Evolutionary conservation across 2,888 invertebrate species (phyloP).

Genomic region (Cephus pulcher): DNA sequence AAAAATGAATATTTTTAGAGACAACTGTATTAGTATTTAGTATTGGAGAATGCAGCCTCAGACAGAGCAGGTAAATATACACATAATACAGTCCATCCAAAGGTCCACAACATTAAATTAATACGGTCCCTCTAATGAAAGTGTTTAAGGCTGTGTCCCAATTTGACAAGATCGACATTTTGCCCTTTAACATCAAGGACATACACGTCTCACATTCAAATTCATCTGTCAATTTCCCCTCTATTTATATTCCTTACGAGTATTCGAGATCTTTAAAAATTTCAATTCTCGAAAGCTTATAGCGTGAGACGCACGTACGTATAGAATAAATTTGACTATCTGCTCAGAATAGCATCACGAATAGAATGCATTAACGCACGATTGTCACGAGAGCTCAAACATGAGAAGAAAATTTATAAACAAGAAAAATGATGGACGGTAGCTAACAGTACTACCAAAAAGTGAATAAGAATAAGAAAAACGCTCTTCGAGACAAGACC

Average conservation of each 20-base stretch:
- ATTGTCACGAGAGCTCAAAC: background rate
- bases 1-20: slow-evolving; percentile 29
- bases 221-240: background rate
- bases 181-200: background rate
- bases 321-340: background rate
- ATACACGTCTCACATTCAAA: background rate
- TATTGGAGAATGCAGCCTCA: slow-evolving; percentile 44
- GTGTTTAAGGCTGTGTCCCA: slow-evolving; percentile 39
- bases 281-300: background rate
- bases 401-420: background rate
- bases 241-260: background rate
- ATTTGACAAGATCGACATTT: slow-evolving; percentile 13
- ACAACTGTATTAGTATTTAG: slow-evolving; percentile 46
- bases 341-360: background rate
- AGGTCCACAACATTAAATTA: slow-evolving; percentile 46
- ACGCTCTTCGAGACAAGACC: background rate
- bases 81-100: slow-evolving; percentile 42
- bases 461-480: background rate
- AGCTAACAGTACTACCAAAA: background rate
- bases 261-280: background rate
- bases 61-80: slow-evolving; percentile 43
- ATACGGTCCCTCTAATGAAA: slow-evolving; percentile 40
- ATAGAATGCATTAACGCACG: background rate
- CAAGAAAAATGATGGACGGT: background rate
- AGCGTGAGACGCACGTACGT: background rate